Evolutionary conservation across 1,140 invertebrate genomes (phyloP).

Genomic region (Maconellicoccus hirsutus): DNA sequence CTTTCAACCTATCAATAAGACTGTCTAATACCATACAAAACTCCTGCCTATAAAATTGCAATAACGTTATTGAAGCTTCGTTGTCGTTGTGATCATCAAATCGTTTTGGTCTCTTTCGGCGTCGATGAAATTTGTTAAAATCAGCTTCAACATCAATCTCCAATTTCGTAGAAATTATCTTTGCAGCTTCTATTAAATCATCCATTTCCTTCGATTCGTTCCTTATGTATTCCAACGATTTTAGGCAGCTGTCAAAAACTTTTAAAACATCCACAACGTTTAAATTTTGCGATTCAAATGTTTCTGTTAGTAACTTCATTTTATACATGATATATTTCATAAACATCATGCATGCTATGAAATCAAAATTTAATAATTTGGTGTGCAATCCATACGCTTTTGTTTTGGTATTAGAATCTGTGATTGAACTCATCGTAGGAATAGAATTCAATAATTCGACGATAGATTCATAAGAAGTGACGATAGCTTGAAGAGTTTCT

Average conservation of each 20-base stretch:
- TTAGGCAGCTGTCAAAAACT: neutral
- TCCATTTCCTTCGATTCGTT: slow-evolving; percentile 9
- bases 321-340: slow-evolving; percentile 22
- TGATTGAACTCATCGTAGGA: neutral
- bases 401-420: neutral
- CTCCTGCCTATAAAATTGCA: neutral
- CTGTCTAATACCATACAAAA: neutral
- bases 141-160: slow-evolving; percentile 12
- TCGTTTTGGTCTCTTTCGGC: neutral
- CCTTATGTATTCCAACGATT: slow-evolving; percentile 1
- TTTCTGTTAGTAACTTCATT: slow-evolving; percentile 17
- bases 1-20: neutral
- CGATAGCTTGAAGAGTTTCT: neutral
- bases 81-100: neutral
- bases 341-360: slow-evolving; percentile 18
- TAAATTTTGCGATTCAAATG: slow-evolving; percentile 14
- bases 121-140: slow-evolving; percentile 18
- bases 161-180: slow-evolving; percentile 5
- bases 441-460: neutral
- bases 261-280: slow-evolving; percentile 15
- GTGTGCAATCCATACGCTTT: neutral
- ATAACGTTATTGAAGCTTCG: neutral
- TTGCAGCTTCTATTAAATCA: neutral
- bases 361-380: slow-evolving; percentile 16
- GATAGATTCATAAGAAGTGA: neutral